phyloP scores from a whole-genome alignment of 2,113 vertebrate genomes.

The Menura novaehollandiae region DNA sequence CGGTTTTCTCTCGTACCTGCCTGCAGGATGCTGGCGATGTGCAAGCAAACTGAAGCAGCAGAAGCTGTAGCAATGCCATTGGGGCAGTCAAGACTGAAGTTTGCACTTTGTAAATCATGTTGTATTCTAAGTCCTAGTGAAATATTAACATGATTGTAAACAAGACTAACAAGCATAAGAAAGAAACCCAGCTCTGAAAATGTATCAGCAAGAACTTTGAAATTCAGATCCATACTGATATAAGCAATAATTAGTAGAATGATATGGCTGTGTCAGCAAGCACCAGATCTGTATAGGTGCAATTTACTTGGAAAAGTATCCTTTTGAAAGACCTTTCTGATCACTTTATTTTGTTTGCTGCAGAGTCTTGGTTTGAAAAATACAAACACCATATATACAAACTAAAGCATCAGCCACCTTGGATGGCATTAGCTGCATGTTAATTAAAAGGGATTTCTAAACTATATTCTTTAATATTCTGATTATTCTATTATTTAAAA shows the following conservation, averaged over 20 bases:
- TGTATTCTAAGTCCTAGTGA: neutral
- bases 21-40: neutral
- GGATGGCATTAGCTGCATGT: neutral
- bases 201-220: neutral
- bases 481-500: neutral
- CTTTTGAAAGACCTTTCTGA: neutral
- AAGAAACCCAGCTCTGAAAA: neutral
- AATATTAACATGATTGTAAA: conserved; percentile 32
- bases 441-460: neutral
- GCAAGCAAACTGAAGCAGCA: neutral
- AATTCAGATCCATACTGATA: neutral
- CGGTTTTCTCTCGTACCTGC: neutral
- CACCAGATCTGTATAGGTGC: neutral
- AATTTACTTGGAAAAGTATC: neutral
- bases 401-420: neutral
- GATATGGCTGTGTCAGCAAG: neutral
- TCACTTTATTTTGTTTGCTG: neutral
- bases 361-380: neutral
- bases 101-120: neutral
- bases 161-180: neutral
- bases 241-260: neutral
- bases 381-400: neutral
- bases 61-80: neutral
- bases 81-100: neutral
- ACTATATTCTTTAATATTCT: neutral